Conservation (phyloP, 1,140 invertebrate species). For the Bombus impatiens region DNA sequence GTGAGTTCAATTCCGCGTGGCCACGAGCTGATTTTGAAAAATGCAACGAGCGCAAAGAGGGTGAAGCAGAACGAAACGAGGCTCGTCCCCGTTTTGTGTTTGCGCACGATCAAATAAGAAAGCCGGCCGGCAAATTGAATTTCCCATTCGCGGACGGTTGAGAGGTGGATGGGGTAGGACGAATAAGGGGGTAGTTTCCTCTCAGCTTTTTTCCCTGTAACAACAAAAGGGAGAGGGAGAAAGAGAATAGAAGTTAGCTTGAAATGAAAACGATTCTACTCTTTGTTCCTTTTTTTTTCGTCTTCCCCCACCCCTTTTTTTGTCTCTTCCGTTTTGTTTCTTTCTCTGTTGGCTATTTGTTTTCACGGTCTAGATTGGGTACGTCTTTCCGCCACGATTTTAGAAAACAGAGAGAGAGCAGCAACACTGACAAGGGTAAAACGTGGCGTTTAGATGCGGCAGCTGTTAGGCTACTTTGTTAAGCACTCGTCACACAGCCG, state of each 20-base stretch:
- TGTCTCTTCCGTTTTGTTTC: background rate
- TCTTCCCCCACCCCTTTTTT: background rate
- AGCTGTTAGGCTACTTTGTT: conserved; percentile 15
- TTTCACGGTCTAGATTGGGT: background rate
- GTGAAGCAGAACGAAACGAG: conserved; percentile 6
- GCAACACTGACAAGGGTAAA: background rate
- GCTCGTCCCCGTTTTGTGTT: conserved; percentile 48
- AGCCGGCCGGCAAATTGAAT: conserved; percentile 70
- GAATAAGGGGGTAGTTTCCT: background rate
- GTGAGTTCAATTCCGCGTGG: conserved; percentile 21
- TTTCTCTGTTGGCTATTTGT: background rate
- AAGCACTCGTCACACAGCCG: conserved; percentile 18
- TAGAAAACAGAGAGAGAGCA: background rate
- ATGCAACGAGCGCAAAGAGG: conserved; percentile 28
- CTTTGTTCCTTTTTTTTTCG: background rate
- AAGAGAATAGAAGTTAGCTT: background rate
- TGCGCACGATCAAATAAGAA: conserved; percentile 59
- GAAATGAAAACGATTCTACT: background rate
- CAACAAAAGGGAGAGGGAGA: background rate
- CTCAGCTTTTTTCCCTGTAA: background rate
- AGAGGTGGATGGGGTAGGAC: background rate
- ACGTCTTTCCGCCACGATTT: background rate
- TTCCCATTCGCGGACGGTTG: conserved; percentile 56
- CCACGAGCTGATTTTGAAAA: conserved; percentile 58
- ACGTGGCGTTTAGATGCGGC: background rate